These are phyloP conservation scores for Diadegma fenestrale DNA, from an alignment of 2,888 invertebrate species.

Conservation along the genomic window DNA sequence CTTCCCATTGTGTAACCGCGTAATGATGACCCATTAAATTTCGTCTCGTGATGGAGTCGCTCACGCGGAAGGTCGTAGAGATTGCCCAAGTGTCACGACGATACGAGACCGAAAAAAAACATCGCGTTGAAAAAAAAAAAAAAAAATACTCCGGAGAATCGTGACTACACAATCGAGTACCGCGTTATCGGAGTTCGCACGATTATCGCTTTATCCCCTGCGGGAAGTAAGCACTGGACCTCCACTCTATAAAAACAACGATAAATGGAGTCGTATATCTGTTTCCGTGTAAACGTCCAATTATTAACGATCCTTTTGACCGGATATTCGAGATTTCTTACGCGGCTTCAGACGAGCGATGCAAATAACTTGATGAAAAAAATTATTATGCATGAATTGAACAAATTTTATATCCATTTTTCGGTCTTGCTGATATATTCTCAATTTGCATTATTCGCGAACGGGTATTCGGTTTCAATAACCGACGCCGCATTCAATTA, in stretches of 20 bases:
- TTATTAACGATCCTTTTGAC: background rate
- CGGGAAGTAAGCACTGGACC: background rate
- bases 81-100: slow-evolving; percentile 36
- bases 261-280: background rate
- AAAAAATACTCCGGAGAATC: slow-evolving; percentile 37
- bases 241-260: background rate
- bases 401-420: background rate
- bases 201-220: slow-evolving; percentile 29
- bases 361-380: background rate
- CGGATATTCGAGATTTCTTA: background rate
- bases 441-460: background rate
- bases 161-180: slow-evolving; percentile 17
- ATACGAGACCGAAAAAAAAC: slow-evolving; percentile 10
- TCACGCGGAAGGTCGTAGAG: slow-evolving; percentile 34
- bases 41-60: slow-evolving; percentile 21
- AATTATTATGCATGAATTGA: background rate
- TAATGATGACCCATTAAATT: slow-evolving; percentile 54
- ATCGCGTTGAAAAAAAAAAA: slow-evolving; percentile 20
- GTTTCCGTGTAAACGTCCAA: background rate
- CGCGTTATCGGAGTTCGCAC: background rate
- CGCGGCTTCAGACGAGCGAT: background rate
- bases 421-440: background rate
- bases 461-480: background rate
- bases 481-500: background rate
- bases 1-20: slow-evolving; percentile 24